Conservation (phyloP, 2,113 vertebrate species). For the Semnornis frantzii region DNA sequence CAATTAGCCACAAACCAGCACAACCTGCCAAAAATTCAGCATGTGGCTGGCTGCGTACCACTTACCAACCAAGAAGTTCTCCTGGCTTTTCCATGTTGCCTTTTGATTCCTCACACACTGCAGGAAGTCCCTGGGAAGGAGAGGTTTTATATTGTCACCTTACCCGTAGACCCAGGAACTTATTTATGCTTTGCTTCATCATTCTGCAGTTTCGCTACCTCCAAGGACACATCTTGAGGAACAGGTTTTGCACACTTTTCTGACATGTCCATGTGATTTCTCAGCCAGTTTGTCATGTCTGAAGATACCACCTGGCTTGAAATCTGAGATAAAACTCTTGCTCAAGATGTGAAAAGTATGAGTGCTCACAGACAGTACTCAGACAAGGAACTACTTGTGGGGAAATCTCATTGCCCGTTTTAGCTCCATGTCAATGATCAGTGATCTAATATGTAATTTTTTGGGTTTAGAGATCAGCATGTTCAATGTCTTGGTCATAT, state of each 20-base stretch:
- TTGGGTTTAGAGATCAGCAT: neutral
- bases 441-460: neutral
- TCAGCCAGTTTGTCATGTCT: neutral
- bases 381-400: neutral
- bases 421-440: neutral
- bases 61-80: neutral
- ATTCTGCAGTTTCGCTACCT: neutral
- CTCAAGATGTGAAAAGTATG: neutral
- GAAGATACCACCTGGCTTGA: neutral
- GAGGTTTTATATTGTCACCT: neutral
- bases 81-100: neutral
- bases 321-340: neutral
- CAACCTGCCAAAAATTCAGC: neutral
- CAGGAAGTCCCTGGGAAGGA: neutral
- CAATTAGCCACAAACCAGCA: too few relatives aligned
- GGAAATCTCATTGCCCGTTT: neutral
- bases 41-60: neutral
- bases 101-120: neutral
- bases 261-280: neutral
- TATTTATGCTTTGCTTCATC: neutral
- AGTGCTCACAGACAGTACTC: neutral
- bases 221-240: neutral
- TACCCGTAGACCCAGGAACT: neutral
- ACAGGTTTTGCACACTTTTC: neutral
- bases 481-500: neutral